phyloP scores from a whole-genome alignment of 2,888 invertebrate genomes.

The Mimas tiliae region DNA sequence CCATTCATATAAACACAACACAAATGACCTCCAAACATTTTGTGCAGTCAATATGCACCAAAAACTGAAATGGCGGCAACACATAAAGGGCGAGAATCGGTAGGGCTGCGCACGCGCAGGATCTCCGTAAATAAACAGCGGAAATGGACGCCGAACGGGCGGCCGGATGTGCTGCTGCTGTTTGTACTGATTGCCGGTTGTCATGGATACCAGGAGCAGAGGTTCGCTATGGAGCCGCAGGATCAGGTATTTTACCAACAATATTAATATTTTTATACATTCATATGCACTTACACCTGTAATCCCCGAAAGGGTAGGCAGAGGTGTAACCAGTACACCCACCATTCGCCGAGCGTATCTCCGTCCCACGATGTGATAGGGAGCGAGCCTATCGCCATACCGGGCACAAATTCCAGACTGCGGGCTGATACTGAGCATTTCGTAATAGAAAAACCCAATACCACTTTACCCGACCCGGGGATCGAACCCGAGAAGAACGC shows the following conservation, averaged over 20 bases:
- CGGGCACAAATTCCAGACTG: too few relatives aligned
- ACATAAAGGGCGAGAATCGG: conserved; percentile 60
- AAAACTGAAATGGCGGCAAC: conserved; percentile 68
- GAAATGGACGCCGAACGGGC: conserved; percentile 55
- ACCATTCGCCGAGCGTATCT: too few relatives aligned
- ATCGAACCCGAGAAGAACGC: too few relatives aligned
- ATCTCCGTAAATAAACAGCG: conserved; percentile 52
- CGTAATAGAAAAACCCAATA: too few relatives aligned
- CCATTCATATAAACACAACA: conserved; percentile 22
- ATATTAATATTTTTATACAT: too few relatives aligned
- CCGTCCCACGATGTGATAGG: too few relatives aligned
- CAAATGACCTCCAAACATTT: conserved; percentile 32
- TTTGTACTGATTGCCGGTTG: conserved; percentile 64
- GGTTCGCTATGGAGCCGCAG: conserved; percentile 96
- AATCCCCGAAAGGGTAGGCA: too few relatives aligned
- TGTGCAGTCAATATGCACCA: conserved; percentile 67
- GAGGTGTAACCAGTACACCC: too few relatives aligned
- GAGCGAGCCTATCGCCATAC: too few relatives aligned
- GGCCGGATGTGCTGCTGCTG: conserved; percentile 64
- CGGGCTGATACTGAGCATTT: too few relatives aligned
- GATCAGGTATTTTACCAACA: conserved; percentile 82
- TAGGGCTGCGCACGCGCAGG: conserved; percentile 62
- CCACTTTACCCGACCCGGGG: too few relatives aligned
- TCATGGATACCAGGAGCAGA: conserved; percentile 86
- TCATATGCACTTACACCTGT: too few relatives aligned